Evolutionary conservation across 2,113 vertebrate genomes (phyloP).

Genomic region (Meles meles): DNA sequence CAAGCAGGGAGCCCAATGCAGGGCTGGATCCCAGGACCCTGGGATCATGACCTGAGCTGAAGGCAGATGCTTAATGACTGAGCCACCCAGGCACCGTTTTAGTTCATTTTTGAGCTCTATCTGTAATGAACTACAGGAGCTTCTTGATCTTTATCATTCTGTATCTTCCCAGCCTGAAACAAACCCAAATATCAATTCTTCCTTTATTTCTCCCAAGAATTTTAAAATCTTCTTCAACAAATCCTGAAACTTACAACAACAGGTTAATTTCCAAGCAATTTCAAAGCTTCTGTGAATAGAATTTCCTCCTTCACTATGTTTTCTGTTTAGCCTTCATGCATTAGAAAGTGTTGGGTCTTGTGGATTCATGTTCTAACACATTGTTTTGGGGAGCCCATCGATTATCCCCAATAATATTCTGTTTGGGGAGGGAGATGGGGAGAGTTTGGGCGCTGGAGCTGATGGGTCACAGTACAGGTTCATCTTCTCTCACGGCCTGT

Average conservation of each 20-base stretch:
- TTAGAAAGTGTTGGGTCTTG: background rate
- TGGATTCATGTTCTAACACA: background rate
- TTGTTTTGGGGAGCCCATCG: background rate
- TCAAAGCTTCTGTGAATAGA: background rate
- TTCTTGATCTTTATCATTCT: background rate
- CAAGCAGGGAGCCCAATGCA: no score
- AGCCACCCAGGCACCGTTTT: background rate
- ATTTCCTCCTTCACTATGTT: background rate
- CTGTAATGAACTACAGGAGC: background rate
- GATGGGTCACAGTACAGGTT: background rate
- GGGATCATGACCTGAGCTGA: no score
- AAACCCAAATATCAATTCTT: background rate
- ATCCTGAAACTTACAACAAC: background rate
- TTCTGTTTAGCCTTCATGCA: background rate
- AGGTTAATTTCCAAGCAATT: background rate
- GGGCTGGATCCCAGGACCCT: no score
- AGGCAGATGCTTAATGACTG: no score
- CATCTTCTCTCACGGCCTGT: no score
- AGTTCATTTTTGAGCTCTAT: background rate
- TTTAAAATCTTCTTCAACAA: background rate
- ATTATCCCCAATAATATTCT: background rate
- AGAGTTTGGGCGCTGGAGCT: background rate
- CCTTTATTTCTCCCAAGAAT: background rate
- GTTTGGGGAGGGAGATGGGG: background rate
- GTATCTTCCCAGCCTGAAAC: background rate